Base-by-base conservation (phyloP, 2,888 invertebrate genomes). In the Orthosia incerta region DNA sequence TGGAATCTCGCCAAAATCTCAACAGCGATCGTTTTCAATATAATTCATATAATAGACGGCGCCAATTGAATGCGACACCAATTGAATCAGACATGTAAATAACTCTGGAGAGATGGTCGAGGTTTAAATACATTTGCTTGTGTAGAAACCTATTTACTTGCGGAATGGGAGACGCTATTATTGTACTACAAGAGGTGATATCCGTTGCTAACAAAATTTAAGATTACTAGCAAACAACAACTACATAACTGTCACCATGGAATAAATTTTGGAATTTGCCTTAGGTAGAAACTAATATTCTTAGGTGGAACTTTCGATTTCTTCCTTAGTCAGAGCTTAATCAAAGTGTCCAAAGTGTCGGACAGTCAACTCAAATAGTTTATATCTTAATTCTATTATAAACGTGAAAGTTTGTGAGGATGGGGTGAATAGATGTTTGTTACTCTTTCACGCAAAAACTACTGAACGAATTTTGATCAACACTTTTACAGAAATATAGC, bases 71-170 rank as follows among this genome's bases (percentile, higher is more conserved):
- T 70, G n/a, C 69, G 80, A 65, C 60, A 71, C 66, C 69, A 66
- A 74, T 82, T 79, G 76, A 63, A 76, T 81, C 31, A 31, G 48
- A 26, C 51, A 55, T 67, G 76, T 76, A 76, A 82, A 82, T 72
- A 69, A 64, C 65, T 26, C 18, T 48, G 59, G 51, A 57, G 62
- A 56, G 48, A 45, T 60, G 50, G 23, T 31, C 51, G 62, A 59
- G 76, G 57, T 63, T 31, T 80, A 61, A 74, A 80, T 65, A 74
- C 61, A 60, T 53, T 64, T 16, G 12, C 55, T 65, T 51, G 39
- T 53, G 56, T 56, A 15, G 55, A 46, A 61, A 53, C 59, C 46
- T 48, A 60, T 78, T 55, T 79, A 64, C 31, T n/a, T 63, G 20
- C 39, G 45, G 56, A 26, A 48, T 60, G 53, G 20, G 13, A 50